Evolutionary conservation across 2,797 vertebrate species (phyloP).

Genomic region (Kryptolebias ocellatus): DNA sequence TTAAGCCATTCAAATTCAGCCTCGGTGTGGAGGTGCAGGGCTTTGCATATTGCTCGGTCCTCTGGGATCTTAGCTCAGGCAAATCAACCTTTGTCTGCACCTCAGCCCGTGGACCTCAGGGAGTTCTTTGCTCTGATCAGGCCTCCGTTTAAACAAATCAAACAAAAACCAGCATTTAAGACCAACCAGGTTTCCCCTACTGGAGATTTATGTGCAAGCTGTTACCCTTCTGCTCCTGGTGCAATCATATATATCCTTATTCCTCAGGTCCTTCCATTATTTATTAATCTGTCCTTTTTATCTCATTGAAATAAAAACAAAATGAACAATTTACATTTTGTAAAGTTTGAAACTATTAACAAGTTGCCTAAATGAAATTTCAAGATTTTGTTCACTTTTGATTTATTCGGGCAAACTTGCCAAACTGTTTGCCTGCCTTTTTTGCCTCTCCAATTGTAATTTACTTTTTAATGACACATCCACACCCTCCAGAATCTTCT

Average conservation of each 20-base stretch:
- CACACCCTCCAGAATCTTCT: conserved; percentile 50
- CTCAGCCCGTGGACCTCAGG: conserved; percentile 80
- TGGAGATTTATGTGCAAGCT: conserved; percentile 89
- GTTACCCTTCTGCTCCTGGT: conserved; percentile 81
- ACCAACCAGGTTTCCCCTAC: conserved; percentile 84
- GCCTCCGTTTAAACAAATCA: conserved; percentile 90
- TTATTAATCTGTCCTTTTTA: conserved; percentile 21
- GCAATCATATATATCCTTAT: conserved; percentile 41
- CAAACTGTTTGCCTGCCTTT: conserved; percentile 21
- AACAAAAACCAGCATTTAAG: conserved; percentile 87
- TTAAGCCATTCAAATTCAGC: conserved; percentile 71
- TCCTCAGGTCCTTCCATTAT: conserved; percentile 35
- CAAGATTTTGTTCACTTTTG: conserved; percentile 5
- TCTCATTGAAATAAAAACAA: background rate
- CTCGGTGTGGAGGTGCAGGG: conserved; percentile 77
- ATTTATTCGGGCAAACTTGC: conserved; percentile 12
- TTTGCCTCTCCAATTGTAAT: conserved; percentile 42
- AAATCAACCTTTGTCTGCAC: conserved; percentile 75
- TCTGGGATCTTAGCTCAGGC: conserved; percentile 79
- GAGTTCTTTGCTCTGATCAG: conserved; percentile 90
- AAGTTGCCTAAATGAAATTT: background rate
- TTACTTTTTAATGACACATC: conserved; percentile 68
- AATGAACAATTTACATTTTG: background rate
- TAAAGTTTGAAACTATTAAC: background rate
- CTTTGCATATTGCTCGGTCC: conserved; percentile 78